Percentiles rank a stretch among this genome's conserved stretches.
phyloP scores from a whole-genome alignment of 2,888 invertebrate genomes.

The Cheilosia scutellata region DNA sequence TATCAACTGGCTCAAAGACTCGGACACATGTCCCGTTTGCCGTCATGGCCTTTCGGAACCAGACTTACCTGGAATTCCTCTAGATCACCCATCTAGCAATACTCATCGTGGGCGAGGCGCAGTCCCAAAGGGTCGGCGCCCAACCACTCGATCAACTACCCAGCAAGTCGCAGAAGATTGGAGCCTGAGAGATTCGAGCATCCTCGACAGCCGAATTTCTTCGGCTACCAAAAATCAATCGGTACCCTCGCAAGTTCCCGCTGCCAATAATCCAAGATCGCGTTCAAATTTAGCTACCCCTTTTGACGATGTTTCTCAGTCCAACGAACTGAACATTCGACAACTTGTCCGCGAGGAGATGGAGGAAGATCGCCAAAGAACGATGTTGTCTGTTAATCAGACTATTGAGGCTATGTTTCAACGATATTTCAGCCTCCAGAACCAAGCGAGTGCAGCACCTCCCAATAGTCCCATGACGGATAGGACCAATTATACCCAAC shows the following conservation, averaged over 20 bases:
- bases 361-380: background rate
- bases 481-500: background rate
- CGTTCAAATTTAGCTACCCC: background rate
- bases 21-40: background rate
- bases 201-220: background rate
- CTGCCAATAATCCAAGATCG: background rate
- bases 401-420: conserved; percentile 3
- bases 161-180: background rate
- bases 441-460: background rate
- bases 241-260: background rate
- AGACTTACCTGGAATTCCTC: too few relatives aligned
- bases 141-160: background rate
- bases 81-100: too few relatives aligned
- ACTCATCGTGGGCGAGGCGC: background rate
- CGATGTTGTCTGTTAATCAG: background rate
- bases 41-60: background rate
- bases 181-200: background rate
- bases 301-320: background rate
- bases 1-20: background rate
- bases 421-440: background rate
- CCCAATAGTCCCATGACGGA: background rate
- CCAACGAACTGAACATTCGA: background rate
- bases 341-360: background rate
- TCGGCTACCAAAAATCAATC: background rate
- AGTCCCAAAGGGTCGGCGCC: conserved; percentile 2